phyloP scores from a whole-genome alignment of 2,113 vertebrate species.

The Haemorhous mexicanus region DNA sequence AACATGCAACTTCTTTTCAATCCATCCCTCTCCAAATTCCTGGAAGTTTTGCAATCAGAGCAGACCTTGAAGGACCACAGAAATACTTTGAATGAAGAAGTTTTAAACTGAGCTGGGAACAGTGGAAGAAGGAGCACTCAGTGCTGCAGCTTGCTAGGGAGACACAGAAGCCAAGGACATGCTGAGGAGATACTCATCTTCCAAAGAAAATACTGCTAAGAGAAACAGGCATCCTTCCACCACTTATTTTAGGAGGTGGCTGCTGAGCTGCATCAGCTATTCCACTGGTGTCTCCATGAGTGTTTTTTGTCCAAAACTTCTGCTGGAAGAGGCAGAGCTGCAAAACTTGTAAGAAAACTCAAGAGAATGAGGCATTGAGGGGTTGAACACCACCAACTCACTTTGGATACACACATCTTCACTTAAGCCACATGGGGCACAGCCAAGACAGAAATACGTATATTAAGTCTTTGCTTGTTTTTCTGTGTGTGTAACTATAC shows the following conservation, averaged over 20 bases:
- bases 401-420: neutral
- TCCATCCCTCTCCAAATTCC: neutral
- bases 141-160: neutral
- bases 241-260: neutral
- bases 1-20: neutral
- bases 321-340: neutral
- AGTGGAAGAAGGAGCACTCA: neutral
- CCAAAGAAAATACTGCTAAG: neutral
- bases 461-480: neutral
- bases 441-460: neutral
- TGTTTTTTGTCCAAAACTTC: neutral
- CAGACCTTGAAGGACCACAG: neutral
- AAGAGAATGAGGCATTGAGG: neutral
- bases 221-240: slow-evolving; percentile 29
- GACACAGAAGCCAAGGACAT: neutral
- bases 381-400: neutral
- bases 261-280: slow-evolving; percentile 17
- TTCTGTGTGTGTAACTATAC: neutral
- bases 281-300: neutral
- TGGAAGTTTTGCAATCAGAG: neutral
- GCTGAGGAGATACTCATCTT: neutral
- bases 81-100: neutral
- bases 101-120: neutral
- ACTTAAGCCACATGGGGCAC: neutral
- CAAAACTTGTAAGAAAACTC: neutral